phyloP scores from a whole-genome alignment of 2,797 vertebrate species.

The Melanotaenia pygmaea region DNA sequence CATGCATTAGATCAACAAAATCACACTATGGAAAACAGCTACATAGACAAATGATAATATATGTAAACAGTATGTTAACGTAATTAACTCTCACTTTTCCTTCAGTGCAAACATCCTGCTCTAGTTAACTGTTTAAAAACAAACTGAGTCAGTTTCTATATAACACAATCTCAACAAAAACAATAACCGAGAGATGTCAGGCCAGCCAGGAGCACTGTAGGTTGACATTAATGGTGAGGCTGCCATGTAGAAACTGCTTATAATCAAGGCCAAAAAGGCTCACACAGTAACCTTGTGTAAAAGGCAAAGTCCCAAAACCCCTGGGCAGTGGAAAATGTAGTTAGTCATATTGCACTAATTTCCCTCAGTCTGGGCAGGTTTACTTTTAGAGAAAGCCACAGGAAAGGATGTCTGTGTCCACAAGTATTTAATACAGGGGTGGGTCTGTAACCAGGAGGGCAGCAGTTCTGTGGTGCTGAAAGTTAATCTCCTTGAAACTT shows the following conservation, averaged over 20 bases:
- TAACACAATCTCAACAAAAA: constrained; percentile 39
- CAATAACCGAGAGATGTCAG: constrained; percentile 11
- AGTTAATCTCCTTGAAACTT: constrained; percentile 14
- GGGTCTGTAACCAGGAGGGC: constrained; percentile 42
- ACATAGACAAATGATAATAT: neutral
- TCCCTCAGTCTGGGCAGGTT: constrained; percentile 73
- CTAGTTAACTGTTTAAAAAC: neutral
- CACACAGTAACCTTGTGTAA: constrained; percentile 63
- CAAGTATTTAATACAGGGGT: constrained; percentile 67
- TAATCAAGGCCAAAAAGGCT: constrained; percentile 58
- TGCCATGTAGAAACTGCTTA: constrained; percentile 40
- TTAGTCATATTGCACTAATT: constrained; percentile 77
- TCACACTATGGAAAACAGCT: neutral
- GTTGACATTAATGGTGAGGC: constrained; percentile 44
- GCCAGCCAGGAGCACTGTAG: constrained; percentile 24
- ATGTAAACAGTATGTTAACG: neutral
- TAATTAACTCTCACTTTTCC: neutral
- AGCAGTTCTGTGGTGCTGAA: constrained; percentile 6
- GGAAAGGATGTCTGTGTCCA: constrained; percentile 70
- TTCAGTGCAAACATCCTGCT: neutral
- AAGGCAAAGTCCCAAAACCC: constrained; percentile 58
- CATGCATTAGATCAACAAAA: constrained; percentile 9
- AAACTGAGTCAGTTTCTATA: constrained; percentile 20
- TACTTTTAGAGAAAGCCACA: constrained; percentile 67
- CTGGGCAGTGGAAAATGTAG: constrained; percentile 72